phyloP scores from a whole-genome alignment of 2,113 vertebrate genomes.

The Rallus limicola region DNA sequence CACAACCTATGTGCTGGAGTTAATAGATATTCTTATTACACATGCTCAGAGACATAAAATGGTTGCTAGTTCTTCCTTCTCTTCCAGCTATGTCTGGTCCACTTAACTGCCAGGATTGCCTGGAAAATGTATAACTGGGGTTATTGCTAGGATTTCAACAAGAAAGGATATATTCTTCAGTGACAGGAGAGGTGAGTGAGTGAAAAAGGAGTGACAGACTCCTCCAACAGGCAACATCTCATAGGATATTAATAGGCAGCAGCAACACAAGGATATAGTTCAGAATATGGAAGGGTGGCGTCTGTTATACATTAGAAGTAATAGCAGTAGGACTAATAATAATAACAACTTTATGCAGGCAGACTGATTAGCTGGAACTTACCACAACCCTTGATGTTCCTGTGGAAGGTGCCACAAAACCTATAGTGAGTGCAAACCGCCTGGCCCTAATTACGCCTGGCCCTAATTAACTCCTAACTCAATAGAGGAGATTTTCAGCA shows the following conservation, averaged over 20 bases:
- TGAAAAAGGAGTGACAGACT: conserved; percentile 7
- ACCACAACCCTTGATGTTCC: neutral
- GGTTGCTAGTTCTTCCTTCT: neutral
- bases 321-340: neutral
- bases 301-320: neutral
- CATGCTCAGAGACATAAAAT: neutral
- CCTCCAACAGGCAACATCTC: neutral
- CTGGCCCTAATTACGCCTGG: neutral
- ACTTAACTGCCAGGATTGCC: neutral
- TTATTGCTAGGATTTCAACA: neutral
- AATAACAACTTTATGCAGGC: neutral
- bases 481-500: neutral
- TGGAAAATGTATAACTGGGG: neutral
- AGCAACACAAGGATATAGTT: neutral
- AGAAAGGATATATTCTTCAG: neutral
- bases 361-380: neutral
- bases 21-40: conserved; percentile 41
- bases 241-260: conserved; percentile 2
- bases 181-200: neutral
- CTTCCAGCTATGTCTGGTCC: neutral
- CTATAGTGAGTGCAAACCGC: neutral
- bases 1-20: neutral
- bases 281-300: neutral
- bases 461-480: neutral
- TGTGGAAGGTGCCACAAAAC: neutral